Percentiles rank a stretch among this genome's conserved stretches.
Conservation (phyloP, 2,888 invertebrate genomes). For the Cerastis leucographa region DNA sequence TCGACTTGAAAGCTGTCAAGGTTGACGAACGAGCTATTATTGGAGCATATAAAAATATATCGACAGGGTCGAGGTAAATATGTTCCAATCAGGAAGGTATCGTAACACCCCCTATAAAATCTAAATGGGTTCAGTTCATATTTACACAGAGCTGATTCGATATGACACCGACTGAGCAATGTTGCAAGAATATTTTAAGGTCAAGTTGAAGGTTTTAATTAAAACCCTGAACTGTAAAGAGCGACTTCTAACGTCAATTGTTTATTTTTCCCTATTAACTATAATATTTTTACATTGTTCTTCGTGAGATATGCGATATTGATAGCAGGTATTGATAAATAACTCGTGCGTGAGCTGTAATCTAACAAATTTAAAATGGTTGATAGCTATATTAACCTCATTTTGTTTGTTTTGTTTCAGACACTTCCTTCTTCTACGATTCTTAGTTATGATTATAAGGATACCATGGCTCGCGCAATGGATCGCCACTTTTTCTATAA, state of each 20-base stretch:
- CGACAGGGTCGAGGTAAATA: not conserved
- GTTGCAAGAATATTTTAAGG: not conserved
- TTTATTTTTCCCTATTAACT: not conserved
- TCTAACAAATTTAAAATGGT: conserved; percentile 8
- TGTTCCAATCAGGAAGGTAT: not conserved
- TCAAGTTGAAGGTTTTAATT: not conserved
- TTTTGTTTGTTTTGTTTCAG: conserved; percentile 78
- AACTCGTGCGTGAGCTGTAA: not conserved
- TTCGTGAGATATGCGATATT: not conserved
- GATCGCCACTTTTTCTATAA: conserved; percentile 70
- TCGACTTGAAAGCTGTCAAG: conserved; percentile 5
- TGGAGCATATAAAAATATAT: conserved; percentile 5
- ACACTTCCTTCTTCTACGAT: conserved; percentile 71
- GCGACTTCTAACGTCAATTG: not conserved
- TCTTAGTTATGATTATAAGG: conserved; percentile 85
- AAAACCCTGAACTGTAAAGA: not conserved
- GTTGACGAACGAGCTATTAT: conserved; percentile 19
- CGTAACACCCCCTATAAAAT: not conserved
- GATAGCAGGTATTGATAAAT: conserved; percentile 2
- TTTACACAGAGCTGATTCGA: not conserved
- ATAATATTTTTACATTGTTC: not conserved
- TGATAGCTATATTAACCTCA: not conserved
- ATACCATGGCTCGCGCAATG: conserved; percentile 83
- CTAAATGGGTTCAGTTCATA: not conserved
- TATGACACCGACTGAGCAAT: not conserved